Conservation (phyloP, 2,888 invertebrate genomes). For the Steinernema carpocapsae region DNA sequence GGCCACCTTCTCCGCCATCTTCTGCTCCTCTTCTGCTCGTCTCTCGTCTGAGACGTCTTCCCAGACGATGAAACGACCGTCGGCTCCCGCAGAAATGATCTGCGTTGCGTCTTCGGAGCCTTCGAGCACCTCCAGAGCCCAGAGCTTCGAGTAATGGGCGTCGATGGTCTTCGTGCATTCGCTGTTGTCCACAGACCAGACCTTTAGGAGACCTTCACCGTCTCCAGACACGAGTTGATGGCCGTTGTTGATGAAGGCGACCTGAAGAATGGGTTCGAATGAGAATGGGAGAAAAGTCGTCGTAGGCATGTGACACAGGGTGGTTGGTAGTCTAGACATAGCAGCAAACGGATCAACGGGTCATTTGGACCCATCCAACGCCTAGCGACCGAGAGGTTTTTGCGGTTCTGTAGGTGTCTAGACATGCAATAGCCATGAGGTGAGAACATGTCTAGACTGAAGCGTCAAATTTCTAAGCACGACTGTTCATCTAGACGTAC, state of each 20-base stretch:
- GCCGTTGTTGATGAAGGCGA: conserved; percentile 59
- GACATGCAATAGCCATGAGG: too few species aligned
- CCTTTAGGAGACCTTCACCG: conserved; percentile 80
- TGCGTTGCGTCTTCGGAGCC: conserved; percentile 37
- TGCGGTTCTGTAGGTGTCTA: too few species aligned
- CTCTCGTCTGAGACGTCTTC: conserved; percentile 60
- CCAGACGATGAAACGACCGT: conserved; percentile 62
- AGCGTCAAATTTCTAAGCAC: too few species aligned
- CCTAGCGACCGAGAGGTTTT: too few species aligned
- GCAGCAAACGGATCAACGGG: too few species aligned
- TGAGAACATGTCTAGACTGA: too few species aligned
- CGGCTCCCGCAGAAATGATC: conserved; percentile 52
- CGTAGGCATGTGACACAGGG: too few species aligned
- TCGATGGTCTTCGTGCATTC: conserved; percentile 86
- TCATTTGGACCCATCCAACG: too few species aligned
- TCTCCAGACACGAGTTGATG: conserved; percentile 75
- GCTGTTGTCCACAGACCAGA: conserved; percentile 89
- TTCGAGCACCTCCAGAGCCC: conserved; percentile 65
- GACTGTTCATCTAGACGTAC: too few species aligned
- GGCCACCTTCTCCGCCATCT: conserved; percentile 52
- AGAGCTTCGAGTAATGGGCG: conserved; percentile 81
- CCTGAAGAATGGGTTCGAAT: conserved; percentile 41
- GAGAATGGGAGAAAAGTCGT: background rate
- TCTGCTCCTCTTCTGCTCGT: conserved; percentile 48
- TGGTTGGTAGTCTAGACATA: too few species aligned